phyloP scores from a whole-genome alignment of 2,888 invertebrate genomes.

The Lithophane socia region DNA sequence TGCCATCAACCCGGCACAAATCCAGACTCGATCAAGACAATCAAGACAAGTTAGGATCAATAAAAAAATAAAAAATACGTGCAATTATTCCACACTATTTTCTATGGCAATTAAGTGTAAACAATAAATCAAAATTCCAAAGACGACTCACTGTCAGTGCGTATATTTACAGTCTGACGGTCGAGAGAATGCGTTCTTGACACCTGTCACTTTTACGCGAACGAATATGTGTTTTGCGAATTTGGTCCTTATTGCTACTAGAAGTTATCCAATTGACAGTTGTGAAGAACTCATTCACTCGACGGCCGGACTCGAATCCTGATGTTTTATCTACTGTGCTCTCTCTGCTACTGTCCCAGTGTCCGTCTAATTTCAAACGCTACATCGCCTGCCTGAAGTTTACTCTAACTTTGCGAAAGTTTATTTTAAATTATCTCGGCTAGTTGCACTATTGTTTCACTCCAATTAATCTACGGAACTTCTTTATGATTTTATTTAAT shows the following conservation, averaged over 20 bases:
- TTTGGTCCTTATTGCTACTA: no score
- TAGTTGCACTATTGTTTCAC: constrained; percentile 62
- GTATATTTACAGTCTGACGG: no score
- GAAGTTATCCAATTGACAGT: no score
- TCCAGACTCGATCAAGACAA: no score
- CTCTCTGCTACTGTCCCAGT: neutral
- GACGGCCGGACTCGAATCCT: no score
- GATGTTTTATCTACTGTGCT: constrained; percentile 1
- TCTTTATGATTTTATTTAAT: constrained; percentile 55
- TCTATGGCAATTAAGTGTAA: neutral
- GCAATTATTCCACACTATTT: neutral
- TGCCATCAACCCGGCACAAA: no score
- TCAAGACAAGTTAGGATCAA: neutral
- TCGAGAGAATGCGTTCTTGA: no score
- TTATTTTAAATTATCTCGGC: constrained; percentile 71
- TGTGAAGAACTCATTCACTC: no score
- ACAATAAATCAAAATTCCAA: neutral
- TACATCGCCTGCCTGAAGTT: constrained; percentile 50
- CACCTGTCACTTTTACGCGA: no score
- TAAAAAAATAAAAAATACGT: neutral
- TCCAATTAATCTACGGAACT: constrained; percentile 59
- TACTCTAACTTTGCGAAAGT: constrained; percentile 60
- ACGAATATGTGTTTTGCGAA: no score
- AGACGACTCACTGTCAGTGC: no score
- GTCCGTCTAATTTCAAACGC: constrained; percentile 2